Base-by-base conservation (phyloP, 2,888 invertebrate species). In the Drosophila leonis region DNA sequence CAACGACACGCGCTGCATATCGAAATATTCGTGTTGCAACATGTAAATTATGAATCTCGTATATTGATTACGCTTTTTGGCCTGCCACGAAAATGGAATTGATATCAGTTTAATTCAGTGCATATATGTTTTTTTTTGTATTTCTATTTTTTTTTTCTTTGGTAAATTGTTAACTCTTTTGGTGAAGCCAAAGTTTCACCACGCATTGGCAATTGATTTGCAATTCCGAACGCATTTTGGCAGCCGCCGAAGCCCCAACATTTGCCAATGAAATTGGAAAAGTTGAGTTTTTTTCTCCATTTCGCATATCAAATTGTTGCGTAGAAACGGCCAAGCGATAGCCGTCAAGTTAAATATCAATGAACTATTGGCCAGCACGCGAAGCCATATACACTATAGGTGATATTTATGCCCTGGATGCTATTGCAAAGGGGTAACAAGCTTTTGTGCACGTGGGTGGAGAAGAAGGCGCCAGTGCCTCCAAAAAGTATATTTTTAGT, bases 251-350 rank as follows among this genome's bases (percentile, higher is more conserved):
- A 59, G 62, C 60, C 65, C 42, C 62, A 44, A 57, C 60, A 65
- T 64, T 65, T 74, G 84, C 86, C 86, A 83, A 86, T 80, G 75
- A 82, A 83, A 87, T 87, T 83, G 85, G 82, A 83, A 82, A 88
- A 88, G 68, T 64, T 69, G 48, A 63, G 65, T 64, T 60, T 56
- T 62, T 49, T 31, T 42, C 46, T 33, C n/a, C 37, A 54, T 64
- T 65, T 49, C 39, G 72, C 73, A 76, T 77, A 71, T 75, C 41
- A 80, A 84, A 84, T 88, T 88, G 87, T 85, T 88, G 87, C 80
- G 79, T 87, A 87, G 88, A 88, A 85, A 83, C 78, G 84, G 48
- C 41, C 66, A 57, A 59, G 41, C 67, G 54, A 48, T 73, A 57
- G 55, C 68, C 64, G 75, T 52, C 84, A 83, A 78, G 54, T 82